Conservation (phyloP, 2,797 vertebrate species). For the Aulostomus chinensis region DNA sequence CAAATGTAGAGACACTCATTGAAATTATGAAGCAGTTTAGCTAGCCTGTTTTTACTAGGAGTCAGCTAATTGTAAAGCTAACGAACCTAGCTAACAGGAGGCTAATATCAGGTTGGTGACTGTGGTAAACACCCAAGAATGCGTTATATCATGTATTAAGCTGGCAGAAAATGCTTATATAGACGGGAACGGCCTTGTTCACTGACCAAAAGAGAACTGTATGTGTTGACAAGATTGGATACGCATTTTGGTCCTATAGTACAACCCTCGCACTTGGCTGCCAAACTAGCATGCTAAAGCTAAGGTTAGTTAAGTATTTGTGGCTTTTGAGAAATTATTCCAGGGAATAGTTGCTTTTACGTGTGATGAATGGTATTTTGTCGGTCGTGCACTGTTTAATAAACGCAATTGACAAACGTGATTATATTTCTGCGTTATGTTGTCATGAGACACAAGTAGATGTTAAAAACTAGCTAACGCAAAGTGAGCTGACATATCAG, state of each 20-base stretch:
- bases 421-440: conserved; percentile 16
- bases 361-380: too few relatives aligned
- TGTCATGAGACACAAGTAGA: conserved; percentile 13
- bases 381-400: neutral
- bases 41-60: conserved; percentile 36
- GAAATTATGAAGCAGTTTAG: too few relatives aligned
- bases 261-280: conserved; percentile 20
- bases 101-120: conserved; percentile 17
- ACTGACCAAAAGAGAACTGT: fast-evolving
- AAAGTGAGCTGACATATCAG: conserved; percentile 45
- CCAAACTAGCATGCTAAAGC: conserved; percentile 37
- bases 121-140: neutral
- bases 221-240: conserved; percentile 5
- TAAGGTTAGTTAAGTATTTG: conserved; percentile 19
- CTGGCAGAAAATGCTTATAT: fast-evolving
- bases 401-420: too few relatives aligned
- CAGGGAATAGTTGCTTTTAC: neutral
- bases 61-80: conserved; percentile 55
- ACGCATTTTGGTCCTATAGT: conserved; percentile 25
- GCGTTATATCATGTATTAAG: neutral
- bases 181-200: fast-evolving
- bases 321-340: conserved; percentile 13
- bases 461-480: conserved; percentile 39
- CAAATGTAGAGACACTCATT: neutral
- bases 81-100: conserved; percentile 39